Evolutionary conservation across 2,888 invertebrate species (phyloP), one percentile per base, ranked within the genome.

Genomic region (Leptinotarsa rubiginosa): DNA sequence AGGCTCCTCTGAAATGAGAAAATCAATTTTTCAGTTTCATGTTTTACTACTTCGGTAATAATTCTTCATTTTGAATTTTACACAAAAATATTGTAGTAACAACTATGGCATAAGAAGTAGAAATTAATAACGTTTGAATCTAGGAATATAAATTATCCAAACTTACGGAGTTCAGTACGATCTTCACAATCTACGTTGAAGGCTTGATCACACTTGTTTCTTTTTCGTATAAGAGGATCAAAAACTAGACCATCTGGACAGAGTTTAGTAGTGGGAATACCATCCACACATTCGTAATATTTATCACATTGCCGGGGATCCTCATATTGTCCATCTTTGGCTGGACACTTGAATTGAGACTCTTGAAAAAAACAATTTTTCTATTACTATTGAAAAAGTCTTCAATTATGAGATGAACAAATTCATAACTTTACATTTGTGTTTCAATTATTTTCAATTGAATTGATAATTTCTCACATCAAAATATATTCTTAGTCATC

Each of bases 181-280:
- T 96, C 95, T 69, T 94, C 96, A 84, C 97, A 97, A 86, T 96
- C 96, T 22, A 96, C 95, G 85, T 96, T 96, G 92, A 96, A 96
- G 85, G 96, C 94, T 86, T 96, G 96, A 88, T 97, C 97, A 86
- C 97, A 97, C 86, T 96, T 96, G 90, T 96, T 96, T 86, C 94
- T 90, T 89, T 95, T 95, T 83, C 96, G 92, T 87, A 94, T 96
- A 80, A 92, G 88, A 1, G 92, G 94, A 89, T 97, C 96, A 87
- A 96, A 97, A 68, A 97, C 95, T 52, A 97, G 90, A 75, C 97
- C 97, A 86, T 97, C 97, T 5, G 96, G 94, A 84, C 97, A 97
- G 4, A 95, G 88, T 87, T 95, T 95, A 81, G 93, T 92, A 78
- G 89, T 92, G 49, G 94, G 91, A 1, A 89, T 88, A 5, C 95